Evolutionary conservation across 2,888 invertebrate species (phyloP), one percentile per base, ranked within the genome.

Genomic region (Caenorhabditis imperialis): DNA sequence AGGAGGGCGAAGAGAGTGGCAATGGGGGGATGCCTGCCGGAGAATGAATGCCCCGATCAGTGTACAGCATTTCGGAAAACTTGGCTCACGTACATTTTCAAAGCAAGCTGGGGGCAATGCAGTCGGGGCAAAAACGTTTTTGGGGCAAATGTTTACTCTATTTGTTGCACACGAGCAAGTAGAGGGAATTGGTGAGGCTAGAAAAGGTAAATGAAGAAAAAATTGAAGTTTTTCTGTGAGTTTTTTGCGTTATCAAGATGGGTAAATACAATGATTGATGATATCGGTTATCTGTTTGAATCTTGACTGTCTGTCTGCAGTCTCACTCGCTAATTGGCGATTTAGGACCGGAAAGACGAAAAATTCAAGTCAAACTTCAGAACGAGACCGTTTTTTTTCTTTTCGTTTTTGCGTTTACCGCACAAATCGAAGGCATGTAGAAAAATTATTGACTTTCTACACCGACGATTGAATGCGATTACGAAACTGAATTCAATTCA

Each of bases 261-360:
- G 44, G 71, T 57, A 71, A 62, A 71, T 71, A 71, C 44, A 30
- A 62, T 71, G 71, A 71, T 71, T 62, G 71, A 71, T 71, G 71
- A 44, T 50, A 58, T 22, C 58, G 44, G 45, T 67, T 67, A 58
- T 57, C 67, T 40, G 58, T 58, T 51, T 67, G 50, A 58, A 67
- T 44, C 55, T 33, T 35, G 35, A n/a, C n/a, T 35, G 44, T 44
- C 6, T 23, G 44, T 22, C 44, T 44, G 22, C 44, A 20, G 22
- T 22, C n/a, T 47, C 6, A 47, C 25, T 47, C 27, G 5, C 12
- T 27, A 27, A 20, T 47, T 47, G 25, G 2, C 44, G 44, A 2
- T 14, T 22, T 2, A 5, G 25, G 27, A 27, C 45, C 44, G 22
- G 44, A 37, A 23, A 18, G 62, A 40, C 48, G 40, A 40, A 40